Conservation (phyloP, 2,113 vertebrate genomes). For the Trinectes maculatus region DNA sequence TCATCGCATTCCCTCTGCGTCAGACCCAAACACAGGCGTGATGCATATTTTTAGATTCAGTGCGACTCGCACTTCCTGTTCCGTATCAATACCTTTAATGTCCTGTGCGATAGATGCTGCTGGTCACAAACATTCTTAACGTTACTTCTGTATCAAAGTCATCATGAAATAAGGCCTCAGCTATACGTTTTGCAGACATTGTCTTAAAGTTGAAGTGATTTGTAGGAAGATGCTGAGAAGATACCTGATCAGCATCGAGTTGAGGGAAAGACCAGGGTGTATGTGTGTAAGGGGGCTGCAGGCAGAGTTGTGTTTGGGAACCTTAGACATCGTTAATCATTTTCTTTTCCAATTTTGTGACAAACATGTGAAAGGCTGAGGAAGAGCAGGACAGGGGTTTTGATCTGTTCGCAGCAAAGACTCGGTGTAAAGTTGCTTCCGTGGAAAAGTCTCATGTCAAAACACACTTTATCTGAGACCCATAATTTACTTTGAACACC, state of each 20-base stretch:
- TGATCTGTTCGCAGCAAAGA: conserved; percentile 1
- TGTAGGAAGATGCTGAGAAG: conserved; percentile 24
- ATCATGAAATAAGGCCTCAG: no score
- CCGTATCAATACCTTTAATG: not conserved
- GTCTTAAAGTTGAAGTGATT: no score
- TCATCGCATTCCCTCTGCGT: conserved; percentile 2
- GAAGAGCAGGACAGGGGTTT: not conserved
- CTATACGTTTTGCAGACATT: no score
- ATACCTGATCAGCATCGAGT: conserved; percentile 25
- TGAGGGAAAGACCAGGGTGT: not conserved
- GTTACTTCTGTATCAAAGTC: conserved; percentile 6
- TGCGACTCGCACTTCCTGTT: not conserved
- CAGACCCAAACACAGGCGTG: no score
- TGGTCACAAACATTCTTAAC: no score
- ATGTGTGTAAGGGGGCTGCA: not conserved
- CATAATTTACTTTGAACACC: not conserved
- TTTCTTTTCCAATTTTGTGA: conserved; percentile 27
- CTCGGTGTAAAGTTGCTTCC: not conserved
- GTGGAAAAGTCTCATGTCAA: conserved; percentile 6
- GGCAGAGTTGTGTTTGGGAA: conserved; percentile 17
- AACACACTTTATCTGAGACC: not conserved
- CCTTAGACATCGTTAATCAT: conserved; percentile 19
- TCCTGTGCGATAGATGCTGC: no score
- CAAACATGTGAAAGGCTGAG: conserved; percentile 8
- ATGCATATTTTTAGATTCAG: conserved; percentile 3